These are phyloP conservation scores for Molossus alvarezi DNA, from an alignment of 2,797 vertebrate genomes.

Conservation along the genomic window DNA sequence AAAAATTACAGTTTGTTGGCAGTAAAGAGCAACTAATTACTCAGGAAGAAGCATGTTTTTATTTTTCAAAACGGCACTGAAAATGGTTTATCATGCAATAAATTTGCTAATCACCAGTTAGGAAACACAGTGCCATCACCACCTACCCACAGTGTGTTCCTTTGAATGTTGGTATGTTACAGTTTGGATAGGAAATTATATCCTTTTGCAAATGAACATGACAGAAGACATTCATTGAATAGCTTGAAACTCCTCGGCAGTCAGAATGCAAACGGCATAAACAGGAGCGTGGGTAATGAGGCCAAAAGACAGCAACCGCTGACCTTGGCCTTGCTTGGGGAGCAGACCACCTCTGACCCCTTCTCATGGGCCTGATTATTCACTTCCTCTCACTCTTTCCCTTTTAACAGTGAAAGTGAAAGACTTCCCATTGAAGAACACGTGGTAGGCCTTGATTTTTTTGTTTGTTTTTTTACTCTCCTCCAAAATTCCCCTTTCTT, in stretches of 20 bases:
- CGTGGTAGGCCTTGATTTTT: background rate
- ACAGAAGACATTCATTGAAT: conserved; percentile 80
- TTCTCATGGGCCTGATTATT: background rate
- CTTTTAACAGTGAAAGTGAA: background rate
- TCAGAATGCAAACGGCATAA: conserved; percentile 73
- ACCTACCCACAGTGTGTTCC: conserved; percentile 84
- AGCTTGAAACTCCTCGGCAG: conserved; percentile 82
- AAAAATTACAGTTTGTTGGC: conserved; percentile 87
- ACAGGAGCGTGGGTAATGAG: conserved; percentile 58
- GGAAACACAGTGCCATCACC: conserved; percentile 80
- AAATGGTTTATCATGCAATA: conserved; percentile 89
- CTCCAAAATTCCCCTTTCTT: background rate
- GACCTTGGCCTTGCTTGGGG: conserved; percentile 66
- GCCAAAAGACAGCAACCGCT: conserved; percentile 39
- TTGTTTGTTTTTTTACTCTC: background rate
- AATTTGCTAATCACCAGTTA: conserved; percentile 89
- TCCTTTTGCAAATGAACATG: conserved; percentile 87
- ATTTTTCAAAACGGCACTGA: conserved; percentile 82
- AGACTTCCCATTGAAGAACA: background rate
- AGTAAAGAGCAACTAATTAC: conserved; percentile 86
- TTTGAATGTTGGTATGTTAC: conserved; percentile 86
- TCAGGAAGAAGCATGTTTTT: conserved; percentile 87
- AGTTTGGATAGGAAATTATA: conserved; percentile 87
- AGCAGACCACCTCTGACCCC: background rate
- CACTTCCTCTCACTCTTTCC: background rate